Evolutionary conservation across 2,888 invertebrate genomes (phyloP), one percentile per base, ranked within the genome.

Genomic region (Zaprionus obscuricornis): DNA sequence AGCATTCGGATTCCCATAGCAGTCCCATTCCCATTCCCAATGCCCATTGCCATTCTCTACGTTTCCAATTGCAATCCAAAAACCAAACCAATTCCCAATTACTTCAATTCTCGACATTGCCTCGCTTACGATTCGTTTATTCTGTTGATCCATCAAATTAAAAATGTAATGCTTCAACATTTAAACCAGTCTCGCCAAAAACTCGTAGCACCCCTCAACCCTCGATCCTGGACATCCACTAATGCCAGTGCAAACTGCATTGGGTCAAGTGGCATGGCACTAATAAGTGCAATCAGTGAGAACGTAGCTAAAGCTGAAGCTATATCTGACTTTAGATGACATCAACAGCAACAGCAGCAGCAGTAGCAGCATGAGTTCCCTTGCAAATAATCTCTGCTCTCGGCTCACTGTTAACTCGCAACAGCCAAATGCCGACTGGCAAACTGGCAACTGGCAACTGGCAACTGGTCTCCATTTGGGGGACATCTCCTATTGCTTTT

Each of bases 111-210:
- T 66, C 29, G 46, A 66, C 58, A 72, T 75, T 72, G 58, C 47
- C 62, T 81, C 85, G 70, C 85, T 78, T 83, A 82, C 87, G 88
- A 87, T 88, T 88, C 88, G 88, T 88, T 88, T 82, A 82, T 83
- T 87, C 87, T 88, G 87, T 88, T 88, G 88, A 87, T 88, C 84
- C 72, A 88, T 88, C 75, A 81, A 88, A 88, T 88, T 87, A 88
- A 87, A 88, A 87, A 85, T 77, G 74, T 75, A 75, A 72, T 85
- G 75, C 81, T 87, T 74, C 78, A 82, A 88, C 84, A 88, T 86
- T 88, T 86, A 74, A 66, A 71, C 69, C 50, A 45, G 16, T n/a
- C n/a, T n/a, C n/a, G n/a, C n/a, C 60, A 46, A 20, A 49, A 37
- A 54, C 33, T 24, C 11, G 17, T 13, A 1, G 8, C 31, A 6